These are phyloP conservation scores for Pammene fasciana DNA, from an alignment of 2,888 invertebrate genomes.

Conservation along the genomic window DNA sequence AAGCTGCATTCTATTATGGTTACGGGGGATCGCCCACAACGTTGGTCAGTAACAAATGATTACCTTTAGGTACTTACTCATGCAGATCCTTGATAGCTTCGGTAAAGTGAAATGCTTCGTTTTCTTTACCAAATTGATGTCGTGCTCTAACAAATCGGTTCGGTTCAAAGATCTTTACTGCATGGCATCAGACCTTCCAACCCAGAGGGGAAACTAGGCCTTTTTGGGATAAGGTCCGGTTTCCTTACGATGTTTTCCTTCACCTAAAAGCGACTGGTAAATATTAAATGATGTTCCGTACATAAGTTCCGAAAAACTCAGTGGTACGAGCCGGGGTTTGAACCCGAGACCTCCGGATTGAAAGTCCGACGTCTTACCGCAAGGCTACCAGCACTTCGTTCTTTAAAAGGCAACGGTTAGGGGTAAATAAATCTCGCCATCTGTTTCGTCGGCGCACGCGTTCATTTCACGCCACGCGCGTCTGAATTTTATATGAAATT, in stretches of 20 bases:
- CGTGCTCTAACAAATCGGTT: conserved; percentile 59
- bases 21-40: conserved; percentile 55
- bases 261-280: too few relatives aligned
- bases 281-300: too few relatives aligned
- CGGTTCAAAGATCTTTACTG: too few relatives aligned
- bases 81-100: conserved; percentile 22
- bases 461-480: conserved; percentile 74
- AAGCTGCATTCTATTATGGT: conserved; percentile 34
- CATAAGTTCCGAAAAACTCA: too few relatives aligned
- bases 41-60: conserved; percentile 60
- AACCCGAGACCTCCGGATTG: too few relatives aligned
- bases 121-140: conserved; percentile 13
- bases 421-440: conserved; percentile 63
- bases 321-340: too few relatives aligned
- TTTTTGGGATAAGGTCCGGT: too few relatives aligned
- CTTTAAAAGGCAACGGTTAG: conserved; percentile 66
- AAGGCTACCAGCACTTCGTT: too few relatives aligned
- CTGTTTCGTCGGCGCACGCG: conserved; percentile 50
- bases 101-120: conserved; percentile 12
- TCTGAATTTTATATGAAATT: conserved; percentile 68
- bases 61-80: conserved; percentile 18
- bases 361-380: too few relatives aligned
- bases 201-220: too few relatives aligned
- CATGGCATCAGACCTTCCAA: too few relatives aligned
- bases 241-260: too few relatives aligned